These are phyloP conservation scores for Meta bourneti DNA, from an alignment of 2,888 invertebrate species.

Conservation along the genomic window DNA sequence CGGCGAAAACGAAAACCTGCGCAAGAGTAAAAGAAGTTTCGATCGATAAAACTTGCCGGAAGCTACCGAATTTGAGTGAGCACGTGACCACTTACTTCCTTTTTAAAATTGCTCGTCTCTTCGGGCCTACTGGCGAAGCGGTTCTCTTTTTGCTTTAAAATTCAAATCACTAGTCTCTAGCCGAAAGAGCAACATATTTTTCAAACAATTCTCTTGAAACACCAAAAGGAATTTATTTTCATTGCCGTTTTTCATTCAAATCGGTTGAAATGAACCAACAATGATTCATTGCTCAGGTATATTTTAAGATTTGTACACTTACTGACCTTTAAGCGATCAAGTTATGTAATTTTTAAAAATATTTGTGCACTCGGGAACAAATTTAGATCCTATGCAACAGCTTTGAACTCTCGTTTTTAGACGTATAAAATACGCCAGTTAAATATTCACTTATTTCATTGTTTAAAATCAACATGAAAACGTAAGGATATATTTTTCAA, in stretches of 20 bases:
- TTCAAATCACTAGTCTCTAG: too few relatives aligned
- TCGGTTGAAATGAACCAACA: constrained; percentile 22
- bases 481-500: too few relatives aligned
- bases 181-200: too few relatives aligned
- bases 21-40: background rate
- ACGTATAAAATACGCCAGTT: too few relatives aligned
- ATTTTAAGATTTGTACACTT: background rate
- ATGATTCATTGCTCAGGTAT: constrained; percentile 47
- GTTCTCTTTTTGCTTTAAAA: too few relatives aligned
- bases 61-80: background rate
- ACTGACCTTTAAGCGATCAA: constrained; percentile 27
- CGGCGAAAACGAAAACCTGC: too few relatives aligned
- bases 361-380: background rate
- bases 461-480: too few relatives aligned
- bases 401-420: too few relatives aligned
- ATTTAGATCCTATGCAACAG: too few relatives aligned
- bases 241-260: background rate
- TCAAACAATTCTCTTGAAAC: too few relatives aligned
- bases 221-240: background rate
- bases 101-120: background rate
- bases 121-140: background rate
- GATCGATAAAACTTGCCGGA: constrained; percentile 14
- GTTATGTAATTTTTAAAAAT: constrained; percentile 10
- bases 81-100: constrained; percentile 30
- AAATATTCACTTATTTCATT: too few relatives aligned